These are phyloP conservation scores for Gorsachius magnificus DNA, from an alignment of 2,797 vertebrate species.

Conservation along the genomic window DNA sequence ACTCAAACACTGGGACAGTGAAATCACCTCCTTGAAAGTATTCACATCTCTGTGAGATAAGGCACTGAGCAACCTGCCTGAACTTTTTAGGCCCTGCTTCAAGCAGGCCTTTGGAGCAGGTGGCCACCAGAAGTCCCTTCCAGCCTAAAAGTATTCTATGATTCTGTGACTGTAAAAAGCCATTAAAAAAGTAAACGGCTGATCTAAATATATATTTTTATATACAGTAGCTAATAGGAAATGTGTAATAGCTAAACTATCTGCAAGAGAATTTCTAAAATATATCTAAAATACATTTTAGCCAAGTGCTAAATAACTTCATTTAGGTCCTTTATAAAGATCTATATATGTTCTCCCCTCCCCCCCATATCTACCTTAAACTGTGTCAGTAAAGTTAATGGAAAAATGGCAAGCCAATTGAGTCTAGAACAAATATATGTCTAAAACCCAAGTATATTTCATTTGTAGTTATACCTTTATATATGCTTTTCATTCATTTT, in stretches of 20 bases:
- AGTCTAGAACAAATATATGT: not conserved
- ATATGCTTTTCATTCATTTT: not conserved
- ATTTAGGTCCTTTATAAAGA: not conserved
- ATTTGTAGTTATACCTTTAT: not conserved
- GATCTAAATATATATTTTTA: not conserved
- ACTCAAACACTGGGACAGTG: not conserved
- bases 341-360: not conserved
- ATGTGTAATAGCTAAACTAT: not conserved
- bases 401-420: not conserved
- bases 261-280: not conserved
- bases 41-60: not conserved
- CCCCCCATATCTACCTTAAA: not conserved
- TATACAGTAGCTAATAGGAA: not conserved
- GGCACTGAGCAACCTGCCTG: not conserved
- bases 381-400: not conserved
- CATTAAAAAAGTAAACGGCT: not conserved
- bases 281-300: not conserved
- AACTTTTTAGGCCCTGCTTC: not conserved
- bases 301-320: not conserved
- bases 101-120: not conserved
- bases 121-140: not conserved
- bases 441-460: not conserved
- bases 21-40: not conserved
- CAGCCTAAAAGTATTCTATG: not conserved
- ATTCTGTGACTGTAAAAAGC: not conserved